A percentile compares a stretch with the other conserved stretches of the same genome.
Conservation (phyloP, 2,113 vertebrate species). For the Petroica traversi region DNA sequence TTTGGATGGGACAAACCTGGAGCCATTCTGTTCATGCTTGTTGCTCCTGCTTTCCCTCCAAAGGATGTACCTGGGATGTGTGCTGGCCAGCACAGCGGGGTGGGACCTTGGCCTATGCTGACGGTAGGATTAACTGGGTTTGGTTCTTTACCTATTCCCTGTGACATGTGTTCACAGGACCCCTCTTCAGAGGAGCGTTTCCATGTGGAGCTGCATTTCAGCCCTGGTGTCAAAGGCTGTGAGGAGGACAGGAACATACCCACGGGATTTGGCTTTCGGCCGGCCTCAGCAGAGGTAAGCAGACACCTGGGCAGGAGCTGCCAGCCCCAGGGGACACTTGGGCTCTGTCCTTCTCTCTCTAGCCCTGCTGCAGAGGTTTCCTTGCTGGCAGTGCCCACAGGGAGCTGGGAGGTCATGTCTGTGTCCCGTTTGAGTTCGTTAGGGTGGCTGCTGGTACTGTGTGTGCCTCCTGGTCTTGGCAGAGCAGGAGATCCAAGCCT, state of each 20-base stretch:
- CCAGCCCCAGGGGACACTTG: no score
- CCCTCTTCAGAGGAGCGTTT: slow-evolving; percentile 94
- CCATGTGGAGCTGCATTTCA: slow-evolving; percentile 97
- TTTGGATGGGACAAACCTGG: not conserved
- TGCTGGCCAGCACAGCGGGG: not conserved
- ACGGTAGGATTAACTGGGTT: not conserved
- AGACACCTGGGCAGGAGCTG: not conserved
- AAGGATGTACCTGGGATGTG: not conserved
- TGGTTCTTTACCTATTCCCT: not conserved
- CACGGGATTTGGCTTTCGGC: slow-evolving; percentile 91
- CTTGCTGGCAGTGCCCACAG: not conserved
- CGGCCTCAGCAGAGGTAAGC: slow-evolving; percentile 90
- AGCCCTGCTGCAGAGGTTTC: not conserved
- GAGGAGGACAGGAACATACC: slow-evolving; percentile 92
- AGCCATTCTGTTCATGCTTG: not conserved
- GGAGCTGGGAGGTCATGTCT: not conserved
- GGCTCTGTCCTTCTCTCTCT: not conserved
- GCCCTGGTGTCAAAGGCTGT: slow-evolving; percentile 92
- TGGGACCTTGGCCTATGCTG: not conserved
- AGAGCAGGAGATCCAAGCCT: not conserved
- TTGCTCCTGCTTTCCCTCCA: not conserved
- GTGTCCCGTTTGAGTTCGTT: accelerated
- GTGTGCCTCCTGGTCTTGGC: not conserved
- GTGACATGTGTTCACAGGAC: slow-evolving; percentile 73
- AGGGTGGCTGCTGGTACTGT: not conserved